A percentile compares a stretch with the other conserved stretches of the same genome.
These are phyloP conservation scores for Pycnonotus jocosus DNA, from an alignment of 2,113 vertebrate species.

Conservation along the genomic window DNA sequence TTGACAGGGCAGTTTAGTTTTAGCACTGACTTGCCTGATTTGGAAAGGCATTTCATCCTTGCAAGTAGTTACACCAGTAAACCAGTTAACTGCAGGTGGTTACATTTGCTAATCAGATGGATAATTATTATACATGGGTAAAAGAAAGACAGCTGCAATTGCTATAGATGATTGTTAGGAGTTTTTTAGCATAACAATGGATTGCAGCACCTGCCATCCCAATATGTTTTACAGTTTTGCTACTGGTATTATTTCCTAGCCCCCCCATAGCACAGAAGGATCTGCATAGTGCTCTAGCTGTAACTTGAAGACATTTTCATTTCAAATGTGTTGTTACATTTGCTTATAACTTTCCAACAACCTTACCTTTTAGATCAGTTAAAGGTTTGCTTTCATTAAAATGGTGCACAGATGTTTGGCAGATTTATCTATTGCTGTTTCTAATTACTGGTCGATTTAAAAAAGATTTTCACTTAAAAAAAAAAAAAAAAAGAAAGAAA, in stretches of 20 bases:
- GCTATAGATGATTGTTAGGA: neutral
- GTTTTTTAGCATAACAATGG: conserved; percentile 57
- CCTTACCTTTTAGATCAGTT: neutral
- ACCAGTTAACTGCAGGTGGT: conserved; percentile 35
- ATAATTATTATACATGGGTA: conserved; percentile 1
- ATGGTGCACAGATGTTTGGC: neutral
- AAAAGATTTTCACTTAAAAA: neutral
- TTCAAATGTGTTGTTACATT: neutral
- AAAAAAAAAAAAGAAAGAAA: neutral
- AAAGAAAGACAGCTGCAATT: conserved; percentile 47
- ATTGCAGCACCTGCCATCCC: conserved; percentile 56
- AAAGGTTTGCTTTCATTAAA: neutral
- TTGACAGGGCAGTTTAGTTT: neutral
- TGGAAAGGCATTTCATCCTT: neutral
- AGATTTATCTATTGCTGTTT: neutral
- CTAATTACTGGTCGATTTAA: neutral
- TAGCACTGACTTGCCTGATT: neutral
- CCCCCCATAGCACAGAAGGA: neutral
- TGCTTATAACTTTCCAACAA: neutral
- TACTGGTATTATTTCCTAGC: neutral
- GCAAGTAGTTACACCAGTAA: neutral
- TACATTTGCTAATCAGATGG: conserved; percentile 44
- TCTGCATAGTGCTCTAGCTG: neutral
- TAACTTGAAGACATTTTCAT: neutral
- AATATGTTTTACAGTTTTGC: conserved; percentile 1